A percentile compares a stretch with the other conserved stretches of the same genome.
Evolutionary conservation across 2,888 invertebrate genomes (phyloP).

Genomic region (Lepidocyrtoides sp.): DNA sequence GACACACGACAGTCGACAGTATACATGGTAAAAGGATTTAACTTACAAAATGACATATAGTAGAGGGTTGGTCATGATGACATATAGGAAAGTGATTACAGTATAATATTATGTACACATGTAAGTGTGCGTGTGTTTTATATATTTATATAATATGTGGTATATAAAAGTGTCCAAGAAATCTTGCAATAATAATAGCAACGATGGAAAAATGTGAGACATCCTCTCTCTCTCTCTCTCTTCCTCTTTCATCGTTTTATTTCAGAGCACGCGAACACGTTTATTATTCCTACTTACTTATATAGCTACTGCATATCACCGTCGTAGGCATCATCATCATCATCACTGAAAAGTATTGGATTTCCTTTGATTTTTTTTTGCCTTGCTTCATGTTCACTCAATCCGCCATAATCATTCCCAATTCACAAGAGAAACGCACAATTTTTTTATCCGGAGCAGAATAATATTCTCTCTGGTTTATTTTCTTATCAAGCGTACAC

Average conservation of each 20-base stretch:
- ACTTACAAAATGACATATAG: not conserved
- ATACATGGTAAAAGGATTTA: not conserved
- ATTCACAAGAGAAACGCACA: constrained; percentile 16
- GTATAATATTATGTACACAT: not conserved
- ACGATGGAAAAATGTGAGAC: not conserved
- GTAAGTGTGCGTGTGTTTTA: not conserved
- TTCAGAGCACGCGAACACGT: constrained; percentile 49
- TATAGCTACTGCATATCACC: constrained; percentile 43
- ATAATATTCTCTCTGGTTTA: not conserved
- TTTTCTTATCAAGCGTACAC: not conserved
- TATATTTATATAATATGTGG: too few species aligned
- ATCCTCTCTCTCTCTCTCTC: too few species aligned
- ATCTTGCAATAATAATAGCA: not conserved
- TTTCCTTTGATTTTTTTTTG: constrained; percentile 61
- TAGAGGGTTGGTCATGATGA: not conserved
- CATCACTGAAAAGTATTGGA: constrained; percentile 29
- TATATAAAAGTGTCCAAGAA: not conserved
- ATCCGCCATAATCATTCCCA: not conserved
- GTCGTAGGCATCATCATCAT: too few species aligned
- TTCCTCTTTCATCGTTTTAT: not conserved
- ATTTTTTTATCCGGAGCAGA: not conserved
- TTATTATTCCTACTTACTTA: not conserved
- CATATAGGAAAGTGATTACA: too few species aligned
- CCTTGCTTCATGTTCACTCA: not conserved
- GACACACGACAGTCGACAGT: too few species aligned